phyloP scores from a whole-genome alignment of 2,797 vertebrate species.

The Melanotaenia maccullochi region DNA sequence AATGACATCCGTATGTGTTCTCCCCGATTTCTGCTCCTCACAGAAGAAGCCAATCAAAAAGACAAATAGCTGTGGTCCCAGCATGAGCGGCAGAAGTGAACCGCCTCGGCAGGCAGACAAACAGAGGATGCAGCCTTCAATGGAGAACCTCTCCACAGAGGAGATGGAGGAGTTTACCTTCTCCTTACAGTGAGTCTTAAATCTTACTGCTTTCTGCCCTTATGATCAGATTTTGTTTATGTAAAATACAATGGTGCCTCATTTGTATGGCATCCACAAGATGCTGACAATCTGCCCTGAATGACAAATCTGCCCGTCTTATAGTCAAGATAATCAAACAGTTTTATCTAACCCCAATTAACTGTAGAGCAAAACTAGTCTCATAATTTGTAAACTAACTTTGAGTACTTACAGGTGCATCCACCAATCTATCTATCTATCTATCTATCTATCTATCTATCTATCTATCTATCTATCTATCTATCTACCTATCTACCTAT shows the following conservation, averaged over 20 bases:
- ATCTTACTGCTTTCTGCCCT: slow-evolving; percentile 60
- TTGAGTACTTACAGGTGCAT: too few species aligned
- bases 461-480: too few species aligned
- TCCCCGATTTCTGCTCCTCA: slow-evolving; percentile 75
- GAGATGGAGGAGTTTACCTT: slow-evolving; percentile 84
- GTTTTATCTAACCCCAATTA: too few species aligned
- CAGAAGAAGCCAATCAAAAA: slow-evolving; percentile 85
- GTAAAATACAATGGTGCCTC: not conserved
- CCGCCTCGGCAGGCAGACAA: slow-evolving; percentile 71
- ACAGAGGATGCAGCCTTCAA: slow-evolving; percentile 67
- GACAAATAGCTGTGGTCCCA: slow-evolving; percentile 78
- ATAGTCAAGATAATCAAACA: too few species aligned
- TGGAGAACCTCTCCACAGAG: slow-evolving; percentile 72
- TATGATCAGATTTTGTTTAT: slow-evolving; percentile 40
- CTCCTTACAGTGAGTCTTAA: slow-evolving; percentile 82
- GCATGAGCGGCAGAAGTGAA: slow-evolving; percentile 70
- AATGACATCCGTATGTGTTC: slow-evolving; percentile 81
- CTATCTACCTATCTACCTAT: not conserved
- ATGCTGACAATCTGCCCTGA: slow-evolving; percentile 40
- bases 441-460: too few species aligned
- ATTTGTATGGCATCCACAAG: slow-evolving; percentile 40
- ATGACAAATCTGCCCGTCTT: slow-evolving; percentile 32
- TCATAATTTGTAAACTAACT: too few species aligned
- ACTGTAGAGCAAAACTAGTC: too few species aligned
- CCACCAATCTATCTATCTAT: too few species aligned